These are phyloP conservation scores for Passerina amoena DNA, from an alignment of 2,113 vertebrate genomes.

Conservation along the genomic window DNA sequence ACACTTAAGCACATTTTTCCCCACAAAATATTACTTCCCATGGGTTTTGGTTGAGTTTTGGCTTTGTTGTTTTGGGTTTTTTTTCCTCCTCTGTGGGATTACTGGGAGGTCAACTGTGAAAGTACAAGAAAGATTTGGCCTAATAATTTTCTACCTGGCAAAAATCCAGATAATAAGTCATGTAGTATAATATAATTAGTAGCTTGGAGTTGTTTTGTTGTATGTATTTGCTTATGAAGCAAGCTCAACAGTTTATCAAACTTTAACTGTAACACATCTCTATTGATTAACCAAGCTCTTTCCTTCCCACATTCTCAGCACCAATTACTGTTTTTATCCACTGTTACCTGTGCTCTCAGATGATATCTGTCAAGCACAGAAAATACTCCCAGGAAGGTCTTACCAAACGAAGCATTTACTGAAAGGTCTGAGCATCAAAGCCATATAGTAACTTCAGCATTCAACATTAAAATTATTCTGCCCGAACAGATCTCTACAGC, in stretches of 20 bases:
- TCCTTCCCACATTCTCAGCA: not conserved
- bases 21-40: not conserved
- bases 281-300: constrained; percentile 22
- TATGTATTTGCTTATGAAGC: not conserved
- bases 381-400: not conserved
- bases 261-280: not conserved
- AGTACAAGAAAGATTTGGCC: constrained; percentile 27
- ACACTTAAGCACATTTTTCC: not conserved
- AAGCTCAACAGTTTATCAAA: not conserved
- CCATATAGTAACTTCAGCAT: not conserved
- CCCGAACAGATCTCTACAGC: not conserved
- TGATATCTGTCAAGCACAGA: not conserved
- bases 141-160: constrained; percentile 34
- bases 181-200: not conserved
- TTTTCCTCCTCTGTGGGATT: not conserved
- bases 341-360: not conserved
- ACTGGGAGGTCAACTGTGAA: constrained; percentile 41
- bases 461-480: not conserved
- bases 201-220: not conserved
- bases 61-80: not conserved
- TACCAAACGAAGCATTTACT: not conserved
- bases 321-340: not conserved
- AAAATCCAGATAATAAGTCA: constrained; percentile 3
- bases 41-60: not conserved
- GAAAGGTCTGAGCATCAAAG: not conserved